Conservation (phyloP, 2,888 invertebrate genomes). For the Buathra laborator region DNA sequence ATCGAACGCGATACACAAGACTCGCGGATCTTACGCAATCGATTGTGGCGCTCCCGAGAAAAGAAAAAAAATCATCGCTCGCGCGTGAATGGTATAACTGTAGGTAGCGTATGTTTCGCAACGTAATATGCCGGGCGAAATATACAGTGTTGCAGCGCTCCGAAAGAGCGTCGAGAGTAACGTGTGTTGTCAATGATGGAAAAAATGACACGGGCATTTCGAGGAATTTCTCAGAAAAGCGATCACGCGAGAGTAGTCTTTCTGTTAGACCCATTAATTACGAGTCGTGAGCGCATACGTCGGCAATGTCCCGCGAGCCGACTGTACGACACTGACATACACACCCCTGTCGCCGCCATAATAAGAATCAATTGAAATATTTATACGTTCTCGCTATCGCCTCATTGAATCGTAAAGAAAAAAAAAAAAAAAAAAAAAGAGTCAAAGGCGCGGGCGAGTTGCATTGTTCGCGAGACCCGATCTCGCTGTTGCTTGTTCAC, state of each 20-base stretch:
- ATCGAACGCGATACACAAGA: constrained; percentile 12
- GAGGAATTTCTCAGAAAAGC: constrained; percentile 55
- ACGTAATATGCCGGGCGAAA: constrained; percentile 21
- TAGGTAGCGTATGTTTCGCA: constrained; percentile 42
- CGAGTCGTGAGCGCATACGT: constrained; percentile 34
- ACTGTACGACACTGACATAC: background rate
- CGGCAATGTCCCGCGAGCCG: constrained; percentile 37
- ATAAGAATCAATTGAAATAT: constrained; percentile 61
- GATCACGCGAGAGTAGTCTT: constrained; percentile 44
- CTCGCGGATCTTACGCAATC: constrained; percentile 64
- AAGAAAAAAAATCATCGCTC: constrained; percentile 67
- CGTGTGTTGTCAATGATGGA: constrained; percentile 40
- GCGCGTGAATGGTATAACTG: constrained; percentile 40
- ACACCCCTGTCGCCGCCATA: constrained; percentile 46
- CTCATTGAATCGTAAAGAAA: constrained; percentile 44
- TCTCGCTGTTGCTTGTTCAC: constrained; percentile 35
- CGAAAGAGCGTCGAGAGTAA: constrained; percentile 17
- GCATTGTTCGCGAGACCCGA: constrained; percentile 51
- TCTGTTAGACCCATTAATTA: constrained; percentile 62
- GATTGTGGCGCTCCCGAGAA: constrained; percentile 61
- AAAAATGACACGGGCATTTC: constrained; percentile 63
- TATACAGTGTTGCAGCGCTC: background rate
- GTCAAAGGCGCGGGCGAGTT: constrained; percentile 57
- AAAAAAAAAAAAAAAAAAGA: constrained; percentile 25
- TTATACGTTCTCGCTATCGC: constrained; percentile 56